phyloP scores from a whole-genome alignment of 2,797 vertebrate genomes.

The Halcyon chelicuti region DNA sequence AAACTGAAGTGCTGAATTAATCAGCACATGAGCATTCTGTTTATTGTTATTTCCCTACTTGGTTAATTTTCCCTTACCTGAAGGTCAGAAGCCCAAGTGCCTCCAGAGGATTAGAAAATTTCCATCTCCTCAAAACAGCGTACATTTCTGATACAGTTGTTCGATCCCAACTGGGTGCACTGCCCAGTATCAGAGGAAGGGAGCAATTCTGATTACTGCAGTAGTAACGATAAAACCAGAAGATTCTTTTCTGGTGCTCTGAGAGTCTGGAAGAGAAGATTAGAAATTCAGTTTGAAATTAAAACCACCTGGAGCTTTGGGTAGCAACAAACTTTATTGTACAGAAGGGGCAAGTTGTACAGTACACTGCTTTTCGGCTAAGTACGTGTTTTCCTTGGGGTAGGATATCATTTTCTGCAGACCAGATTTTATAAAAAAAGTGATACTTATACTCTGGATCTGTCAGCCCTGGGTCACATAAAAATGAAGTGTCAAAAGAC shows the following conservation, averaged over 20 bases:
- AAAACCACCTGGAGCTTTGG: constrained; percentile 62
- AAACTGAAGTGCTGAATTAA: not conserved
- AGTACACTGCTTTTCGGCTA: constrained; percentile 1
- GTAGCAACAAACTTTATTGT: constrained; percentile 36
- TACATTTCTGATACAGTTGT: constrained; percentile 83
- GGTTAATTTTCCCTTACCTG: constrained; percentile 56
- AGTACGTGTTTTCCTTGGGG: constrained; percentile 33
- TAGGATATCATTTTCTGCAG: constrained; percentile 42
- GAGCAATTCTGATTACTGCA: constrained; percentile 78
- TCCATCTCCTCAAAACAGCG: constrained; percentile 79
- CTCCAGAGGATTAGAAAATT: constrained; percentile 80
- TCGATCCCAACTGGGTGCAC: constrained; percentile 82
- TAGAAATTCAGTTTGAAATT: constrained; percentile 59
- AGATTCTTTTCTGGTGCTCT: constrained; percentile 83
- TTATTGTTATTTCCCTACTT: not conserved
- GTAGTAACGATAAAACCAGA: constrained; percentile 85
- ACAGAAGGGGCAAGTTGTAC: not conserved
- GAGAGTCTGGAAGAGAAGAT: constrained; percentile 80
- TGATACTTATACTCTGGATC: constrained; percentile 40
- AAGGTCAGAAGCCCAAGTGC: constrained; percentile 83
- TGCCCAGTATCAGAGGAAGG: constrained; percentile 86
- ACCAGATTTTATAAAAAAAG: constrained; percentile 52
- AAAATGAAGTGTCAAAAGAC: constrained; percentile 58
- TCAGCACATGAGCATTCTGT: not conserved
- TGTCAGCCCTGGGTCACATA: constrained; percentile 58